Percentiles rank a stretch among this genome's conserved stretches.
Conservation (phyloP, 2,888 invertebrate genomes). For the Orthosia cruda region DNA sequence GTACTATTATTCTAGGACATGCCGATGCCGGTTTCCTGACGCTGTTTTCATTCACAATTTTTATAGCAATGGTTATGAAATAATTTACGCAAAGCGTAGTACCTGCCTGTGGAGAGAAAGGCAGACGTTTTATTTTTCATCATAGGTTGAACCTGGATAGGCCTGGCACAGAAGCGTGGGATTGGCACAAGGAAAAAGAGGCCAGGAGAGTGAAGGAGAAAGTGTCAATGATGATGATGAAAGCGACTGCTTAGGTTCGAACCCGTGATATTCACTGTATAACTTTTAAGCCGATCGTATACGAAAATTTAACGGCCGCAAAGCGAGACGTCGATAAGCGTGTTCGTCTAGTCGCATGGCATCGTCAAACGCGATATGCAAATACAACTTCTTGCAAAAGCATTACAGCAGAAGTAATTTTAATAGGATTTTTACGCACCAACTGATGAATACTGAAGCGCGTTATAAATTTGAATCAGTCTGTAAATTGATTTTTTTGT, state of each 20-base stretch:
- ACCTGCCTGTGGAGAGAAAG: too few relatives aligned
- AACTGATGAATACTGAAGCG: conserved; percentile 49
- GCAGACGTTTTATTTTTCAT: too few relatives aligned
- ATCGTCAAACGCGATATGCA: conserved; percentile 55
- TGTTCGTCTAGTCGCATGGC: conserved; percentile 37
- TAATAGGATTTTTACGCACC: conserved; percentile 49
- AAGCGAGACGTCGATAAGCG: conserved; percentile 70
- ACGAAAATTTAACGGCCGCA: conserved; percentile 66
- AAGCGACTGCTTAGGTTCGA: not conserved
- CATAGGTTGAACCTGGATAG: too few relatives aligned
- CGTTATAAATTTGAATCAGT: conserved; percentile 45
- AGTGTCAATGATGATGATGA: not conserved
- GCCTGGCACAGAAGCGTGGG: too few relatives aligned
- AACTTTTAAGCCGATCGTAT: conserved; percentile 70
- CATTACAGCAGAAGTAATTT: conserved; percentile 55
- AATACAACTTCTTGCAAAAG: conserved; percentile 50
- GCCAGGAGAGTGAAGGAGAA: too few relatives aligned
- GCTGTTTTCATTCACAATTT: too few relatives aligned
- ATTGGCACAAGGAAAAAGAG: too few relatives aligned
- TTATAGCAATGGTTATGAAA: too few relatives aligned
- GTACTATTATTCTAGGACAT: too few relatives aligned
- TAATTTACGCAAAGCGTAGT: too few relatives aligned
- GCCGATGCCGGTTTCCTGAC: too few relatives aligned
- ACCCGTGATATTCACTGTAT: conserved; percentile 68
- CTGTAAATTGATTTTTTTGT: conserved; percentile 58